Percentiles rank a stretch among this genome's conserved stretches.
Conservation (phyloP, 2,113 vertebrate species). For the Corythornis madagascariensis region DNA sequence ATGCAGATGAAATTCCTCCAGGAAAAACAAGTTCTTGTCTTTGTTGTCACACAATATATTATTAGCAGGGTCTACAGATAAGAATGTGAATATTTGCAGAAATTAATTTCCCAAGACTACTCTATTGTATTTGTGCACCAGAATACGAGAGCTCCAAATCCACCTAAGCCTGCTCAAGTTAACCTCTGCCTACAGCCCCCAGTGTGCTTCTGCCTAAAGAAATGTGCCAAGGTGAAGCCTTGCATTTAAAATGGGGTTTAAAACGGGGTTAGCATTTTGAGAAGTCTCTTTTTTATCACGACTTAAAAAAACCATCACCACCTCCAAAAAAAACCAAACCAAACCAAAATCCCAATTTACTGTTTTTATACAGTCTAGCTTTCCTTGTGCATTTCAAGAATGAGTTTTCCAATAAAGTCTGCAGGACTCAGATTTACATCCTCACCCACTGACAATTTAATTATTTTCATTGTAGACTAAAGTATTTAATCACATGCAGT, state of each 20-base stretch:
- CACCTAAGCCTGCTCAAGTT: neutral
- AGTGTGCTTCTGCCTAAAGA: fast-evolving
- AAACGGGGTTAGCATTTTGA: neutral
- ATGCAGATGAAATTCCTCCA: neutral
- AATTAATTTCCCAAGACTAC: neutral
- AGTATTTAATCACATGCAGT: conserved; percentile 49
- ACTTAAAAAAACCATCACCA: neutral
- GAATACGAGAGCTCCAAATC: neutral
- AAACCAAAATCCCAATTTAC: neutral
- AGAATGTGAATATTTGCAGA: neutral
- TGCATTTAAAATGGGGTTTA: neutral
- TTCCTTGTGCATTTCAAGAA: neutral
- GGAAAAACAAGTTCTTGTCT: neutral
- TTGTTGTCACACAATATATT: neutral
- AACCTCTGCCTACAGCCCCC: neutral
- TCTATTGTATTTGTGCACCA: neutral
- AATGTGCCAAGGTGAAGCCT: neutral
- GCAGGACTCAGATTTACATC: conserved; percentile 42
- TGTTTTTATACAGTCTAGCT: neutral
- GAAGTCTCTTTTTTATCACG: neutral
- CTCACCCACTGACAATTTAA: conserved; percentile 55
- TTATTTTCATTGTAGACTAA: conserved; percentile 42
- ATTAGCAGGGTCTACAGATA: neutral
- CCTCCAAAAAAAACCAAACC: too few species aligned
- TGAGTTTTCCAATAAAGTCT: conserved; percentile 8